Conservation (phyloP, 2,888 invertebrate genomes). For the Lochmaea crataegi region DNA sequence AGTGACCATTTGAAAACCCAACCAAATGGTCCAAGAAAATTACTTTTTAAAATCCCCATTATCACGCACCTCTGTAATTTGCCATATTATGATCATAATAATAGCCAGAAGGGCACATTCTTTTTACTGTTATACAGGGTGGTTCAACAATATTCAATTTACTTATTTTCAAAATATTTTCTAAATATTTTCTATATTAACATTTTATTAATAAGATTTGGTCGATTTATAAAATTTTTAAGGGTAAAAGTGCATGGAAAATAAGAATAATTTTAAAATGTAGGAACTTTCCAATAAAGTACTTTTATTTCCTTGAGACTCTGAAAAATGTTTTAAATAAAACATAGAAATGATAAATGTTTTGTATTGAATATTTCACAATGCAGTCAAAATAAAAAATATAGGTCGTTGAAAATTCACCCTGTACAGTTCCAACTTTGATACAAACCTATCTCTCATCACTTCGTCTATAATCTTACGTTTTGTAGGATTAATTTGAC, state of each 20-base stretch:
- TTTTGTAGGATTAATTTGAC: slow-evolving; percentile 22
- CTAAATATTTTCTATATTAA: no score
- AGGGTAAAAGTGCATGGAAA: no score
- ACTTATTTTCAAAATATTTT: not conserved
- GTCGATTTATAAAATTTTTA: no score
- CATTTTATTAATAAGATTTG: no score
- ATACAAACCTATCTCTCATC: slow-evolving; percentile 28
- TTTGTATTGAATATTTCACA: no score
- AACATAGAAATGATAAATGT: no score
- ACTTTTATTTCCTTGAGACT: no score
- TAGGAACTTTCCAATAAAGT: no score
- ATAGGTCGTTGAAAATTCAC: not conserved
- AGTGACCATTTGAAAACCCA: slow-evolving; percentile 40
- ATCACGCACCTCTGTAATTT: slow-evolving; percentile 43
- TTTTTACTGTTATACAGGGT: slow-evolving; percentile 10
- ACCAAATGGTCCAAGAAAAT: slow-evolving; percentile 37
- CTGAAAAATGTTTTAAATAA: no score
- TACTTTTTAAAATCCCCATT: slow-evolving; percentile 35
- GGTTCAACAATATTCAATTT: not conserved
- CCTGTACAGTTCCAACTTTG: not conserved
- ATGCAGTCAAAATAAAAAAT: no score
- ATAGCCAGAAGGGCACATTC: slow-evolving; percentile 18
- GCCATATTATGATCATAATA: slow-evolving; percentile 9
- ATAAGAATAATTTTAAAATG: no score
- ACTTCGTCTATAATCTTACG: slow-evolving; percentile 15